phyloP scores from a whole-genome alignment of 1,140 invertebrate genomes.

The Aleiodes sp. region DNA sequence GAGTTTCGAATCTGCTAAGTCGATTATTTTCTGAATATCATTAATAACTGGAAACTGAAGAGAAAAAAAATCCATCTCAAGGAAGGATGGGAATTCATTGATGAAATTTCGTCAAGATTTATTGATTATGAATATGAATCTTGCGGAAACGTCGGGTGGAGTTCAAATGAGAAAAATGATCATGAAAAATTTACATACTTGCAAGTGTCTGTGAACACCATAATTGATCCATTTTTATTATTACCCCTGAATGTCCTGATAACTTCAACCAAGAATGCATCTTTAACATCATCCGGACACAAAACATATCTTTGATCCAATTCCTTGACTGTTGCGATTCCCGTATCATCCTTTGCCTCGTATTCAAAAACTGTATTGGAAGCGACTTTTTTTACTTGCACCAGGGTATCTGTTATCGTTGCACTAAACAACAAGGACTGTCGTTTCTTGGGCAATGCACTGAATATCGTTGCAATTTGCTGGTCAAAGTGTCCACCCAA shows the following conservation, averaged over 20 bases:
- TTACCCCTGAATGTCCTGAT: conserved; percentile 80
- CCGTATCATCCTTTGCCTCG: conserved; percentile 71
- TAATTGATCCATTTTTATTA: conserved; percentile 81
- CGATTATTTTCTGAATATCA: too few species aligned
- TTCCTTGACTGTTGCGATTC: conserved; percentile 83
- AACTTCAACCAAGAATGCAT: conserved; percentile 93
- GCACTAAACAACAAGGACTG: conserved; percentile 95
- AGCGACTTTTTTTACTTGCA: conserved; percentile 76
- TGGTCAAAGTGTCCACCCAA: conserved; percentile 83
- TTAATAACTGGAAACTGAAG: too few species aligned
- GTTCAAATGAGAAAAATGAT: too few species aligned
- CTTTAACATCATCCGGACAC: conserved; percentile 88
- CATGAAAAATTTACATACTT: conserved; percentile 72
- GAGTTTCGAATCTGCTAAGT: too few species aligned
- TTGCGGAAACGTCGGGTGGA: too few species aligned
- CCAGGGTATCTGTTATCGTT: conserved; percentile 89
- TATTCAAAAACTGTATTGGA: conserved; percentile 64
- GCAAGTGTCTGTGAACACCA: conserved; percentile 95
- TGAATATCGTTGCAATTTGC: conserved; percentile 85
- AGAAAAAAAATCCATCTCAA: too few species aligned
- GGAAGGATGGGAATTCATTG: too few species aligned
- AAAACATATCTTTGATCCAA: conserved; percentile 91
- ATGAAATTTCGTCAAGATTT: too few species aligned
- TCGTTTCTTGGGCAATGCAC: conserved; percentile 79
- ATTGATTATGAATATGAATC: too few species aligned